phyloP scores from a whole-genome alignment of 2,888 invertebrate genomes.

The Acleris emargana region DNA sequence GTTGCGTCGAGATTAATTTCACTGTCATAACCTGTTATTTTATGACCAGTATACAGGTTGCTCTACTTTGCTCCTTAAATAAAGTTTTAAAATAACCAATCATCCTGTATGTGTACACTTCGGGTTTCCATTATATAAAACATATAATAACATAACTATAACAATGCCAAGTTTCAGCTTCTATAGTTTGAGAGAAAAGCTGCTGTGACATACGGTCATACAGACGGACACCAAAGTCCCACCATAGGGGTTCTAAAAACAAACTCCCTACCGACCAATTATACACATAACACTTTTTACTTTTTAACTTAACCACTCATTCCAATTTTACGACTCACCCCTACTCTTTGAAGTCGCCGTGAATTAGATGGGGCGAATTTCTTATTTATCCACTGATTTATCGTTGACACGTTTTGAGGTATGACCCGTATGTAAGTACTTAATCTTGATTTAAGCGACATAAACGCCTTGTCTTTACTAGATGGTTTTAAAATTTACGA shows the following conservation, averaged over 20 bases:
- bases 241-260: neutral
- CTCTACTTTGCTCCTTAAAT: too few relatives aligned
- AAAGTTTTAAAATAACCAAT: too few relatives aligned
- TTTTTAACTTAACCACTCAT: constrained; percentile 52
- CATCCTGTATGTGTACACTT: too few relatives aligned
- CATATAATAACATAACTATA: too few relatives aligned
- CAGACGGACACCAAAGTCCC: neutral
- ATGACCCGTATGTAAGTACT: constrained; percentile 69
- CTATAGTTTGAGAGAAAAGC: too few relatives aligned
- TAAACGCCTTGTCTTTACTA: constrained; percentile 62
- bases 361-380: constrained; percentile 73
- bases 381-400: constrained; percentile 76
- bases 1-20: constrained; percentile 35
- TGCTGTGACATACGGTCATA: neutral
- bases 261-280: constrained; percentile 19
- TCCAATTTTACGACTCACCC: constrained; percentile 49
- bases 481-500: constrained; percentile 69
- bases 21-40: neutral
- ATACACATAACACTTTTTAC: constrained; percentile 33
- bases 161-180: too few relatives aligned
- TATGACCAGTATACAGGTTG: neutral
- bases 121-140: too few relatives aligned
- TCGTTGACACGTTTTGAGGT: constrained; percentile 70
- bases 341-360: constrained; percentile 68
- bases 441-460: constrained; percentile 78